phyloP scores from a whole-genome alignment of 2,888 invertebrate genomes.

The Leistus spinibarbis region DNA sequence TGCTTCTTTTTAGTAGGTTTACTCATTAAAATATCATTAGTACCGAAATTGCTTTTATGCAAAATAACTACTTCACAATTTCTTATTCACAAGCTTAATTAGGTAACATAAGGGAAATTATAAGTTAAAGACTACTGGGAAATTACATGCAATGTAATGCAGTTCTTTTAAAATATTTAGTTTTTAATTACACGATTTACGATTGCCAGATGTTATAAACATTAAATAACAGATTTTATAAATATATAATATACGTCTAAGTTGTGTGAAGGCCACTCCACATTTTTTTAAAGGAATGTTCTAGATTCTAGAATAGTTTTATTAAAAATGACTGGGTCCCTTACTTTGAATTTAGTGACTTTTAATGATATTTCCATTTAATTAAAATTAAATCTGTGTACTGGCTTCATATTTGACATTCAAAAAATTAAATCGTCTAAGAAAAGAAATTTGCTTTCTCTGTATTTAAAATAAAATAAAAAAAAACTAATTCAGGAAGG shows the following conservation, averaged over 20 bases:
- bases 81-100: background rate
- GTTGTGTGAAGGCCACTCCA: too few species aligned
- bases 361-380: background rate
- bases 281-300: too few species aligned
- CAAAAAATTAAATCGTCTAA: too few species aligned
- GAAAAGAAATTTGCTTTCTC: background rate
- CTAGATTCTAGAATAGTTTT: too few species aligned
- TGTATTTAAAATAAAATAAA: background rate
- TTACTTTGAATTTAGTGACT: too few species aligned
- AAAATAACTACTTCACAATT: background rate
- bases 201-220: too few species aligned
- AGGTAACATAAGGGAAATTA: background rate
- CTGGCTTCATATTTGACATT: background rate
- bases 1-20: background rate
- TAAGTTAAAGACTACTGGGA: background rate
- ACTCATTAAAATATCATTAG: slow-evolving; percentile 15
- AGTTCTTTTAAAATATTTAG: too few species aligned
- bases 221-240: too few species aligned
- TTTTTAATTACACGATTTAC: too few species aligned
- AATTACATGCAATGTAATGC: background rate
- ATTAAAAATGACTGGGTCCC: too few species aligned
- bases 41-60: background rate
- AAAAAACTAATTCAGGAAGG: background rate
- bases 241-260: too few species aligned
- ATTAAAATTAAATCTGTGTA: background rate